These are phyloP conservation scores for Hippolais icterina DNA, from an alignment of 2,113 vertebrate species.

Conservation along the genomic window DNA sequence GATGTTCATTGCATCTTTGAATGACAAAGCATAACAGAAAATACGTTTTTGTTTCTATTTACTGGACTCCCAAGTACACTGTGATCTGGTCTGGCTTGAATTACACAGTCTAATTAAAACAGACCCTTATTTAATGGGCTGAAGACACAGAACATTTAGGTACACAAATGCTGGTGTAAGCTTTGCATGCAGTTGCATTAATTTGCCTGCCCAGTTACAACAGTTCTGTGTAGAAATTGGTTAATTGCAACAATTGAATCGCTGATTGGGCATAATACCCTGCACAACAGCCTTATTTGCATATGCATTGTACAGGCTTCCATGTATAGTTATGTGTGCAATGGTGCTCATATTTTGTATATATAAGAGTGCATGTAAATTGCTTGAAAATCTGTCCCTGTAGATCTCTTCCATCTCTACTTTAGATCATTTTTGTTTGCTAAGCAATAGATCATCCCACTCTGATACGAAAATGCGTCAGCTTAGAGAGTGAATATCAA, in stretches of 20 bases:
- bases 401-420: constrained; percentile 37
- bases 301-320: not conserved
- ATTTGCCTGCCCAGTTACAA: constrained; percentile 37
- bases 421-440: constrained; percentile 43
- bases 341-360: constrained; percentile 9
- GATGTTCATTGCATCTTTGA: not conserved
- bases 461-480: not conserved
- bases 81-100: constrained; percentile 9
- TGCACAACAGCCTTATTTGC: constrained; percentile 44
- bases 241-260: constrained; percentile 50
- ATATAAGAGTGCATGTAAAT: constrained; percentile 24
- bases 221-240: constrained; percentile 35
- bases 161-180: constrained; percentile 26
- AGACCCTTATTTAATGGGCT: constrained; percentile 24
- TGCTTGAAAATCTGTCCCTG: constrained; percentile 41
- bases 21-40: not conserved
- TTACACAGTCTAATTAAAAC: constrained; percentile 33
- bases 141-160: constrained; percentile 23
- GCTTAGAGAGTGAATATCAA: constrained; percentile 25
- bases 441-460: constrained; percentile 45
- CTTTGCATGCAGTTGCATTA: constrained; percentile 21
- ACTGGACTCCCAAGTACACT: not conserved
- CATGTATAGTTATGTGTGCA: constrained; percentile 34
- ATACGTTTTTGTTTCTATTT: not conserved
- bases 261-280: constrained; percentile 36